These are phyloP conservation scores for Lepidostoma basale DNA, from an alignment of 1,140 invertebrate species.

Conservation along the genomic window DNA sequence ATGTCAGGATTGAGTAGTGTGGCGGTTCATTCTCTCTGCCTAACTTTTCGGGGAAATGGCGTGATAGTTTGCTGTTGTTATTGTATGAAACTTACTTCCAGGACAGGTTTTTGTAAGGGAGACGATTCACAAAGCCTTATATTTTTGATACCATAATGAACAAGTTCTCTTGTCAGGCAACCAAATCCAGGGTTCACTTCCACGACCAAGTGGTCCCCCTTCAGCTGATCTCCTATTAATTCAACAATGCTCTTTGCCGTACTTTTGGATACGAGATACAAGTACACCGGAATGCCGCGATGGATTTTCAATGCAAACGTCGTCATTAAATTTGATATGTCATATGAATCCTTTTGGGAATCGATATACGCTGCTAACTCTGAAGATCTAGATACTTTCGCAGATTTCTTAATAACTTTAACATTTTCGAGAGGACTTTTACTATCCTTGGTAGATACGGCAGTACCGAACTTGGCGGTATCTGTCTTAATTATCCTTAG, in stretches of 20 bases:
- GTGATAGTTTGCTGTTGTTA: too few relatives aligned
- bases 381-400: not conserved
- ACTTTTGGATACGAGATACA: constrained; percentile 20
- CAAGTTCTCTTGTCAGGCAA: constrained; percentile 51
- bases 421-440: not conserved
- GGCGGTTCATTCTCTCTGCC: too few relatives aligned
- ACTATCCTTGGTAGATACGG: not conserved
- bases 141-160: constrained; percentile 50
- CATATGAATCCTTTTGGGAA: not conserved
- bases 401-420: not conserved
- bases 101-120: not conserved
- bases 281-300: not conserved
- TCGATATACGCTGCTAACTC: constrained; percentile 17
- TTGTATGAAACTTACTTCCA: constrained; percentile 20
- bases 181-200: constrained; percentile 64
- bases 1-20: too few relatives aligned
- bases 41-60: too few relatives aligned
- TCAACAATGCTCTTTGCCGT: constrained; percentile 55
- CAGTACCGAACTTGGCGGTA: constrained; percentile 1
- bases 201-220: constrained; percentile 52
- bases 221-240: constrained; percentile 48
- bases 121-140: constrained; percentile 25
- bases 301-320: constrained; percentile 24
- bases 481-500: not conserved
- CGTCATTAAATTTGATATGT: not conserved